phyloP scores from a whole-genome alignment of 2,797 vertebrate genomes.

The Hippocampus kuda region DNA sequence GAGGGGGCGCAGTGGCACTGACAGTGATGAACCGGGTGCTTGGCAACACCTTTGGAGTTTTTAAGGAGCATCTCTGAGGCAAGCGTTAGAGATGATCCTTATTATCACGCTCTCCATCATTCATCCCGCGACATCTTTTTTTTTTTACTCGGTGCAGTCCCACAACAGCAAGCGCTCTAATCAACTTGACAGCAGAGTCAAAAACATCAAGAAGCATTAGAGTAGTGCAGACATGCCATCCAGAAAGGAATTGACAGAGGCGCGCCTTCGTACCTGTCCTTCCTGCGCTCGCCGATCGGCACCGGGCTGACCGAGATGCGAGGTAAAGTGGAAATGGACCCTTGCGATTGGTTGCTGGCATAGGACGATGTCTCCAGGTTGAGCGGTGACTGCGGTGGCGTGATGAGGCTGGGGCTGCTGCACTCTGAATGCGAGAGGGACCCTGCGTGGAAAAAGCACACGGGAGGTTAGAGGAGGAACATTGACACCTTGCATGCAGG shows the following conservation, averaged over 20 bases:
- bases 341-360: conserved; percentile 85
- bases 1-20: conserved; percentile 29
- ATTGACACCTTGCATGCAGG: not conserved
- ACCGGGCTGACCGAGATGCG: conserved; percentile 85
- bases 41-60: conserved; percentile 49
- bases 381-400: conserved; percentile 87
- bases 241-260: not conserved
- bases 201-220: not conserved
- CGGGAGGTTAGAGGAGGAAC: not conserved
- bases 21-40: conserved; percentile 52
- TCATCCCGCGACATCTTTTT: conserved; percentile 6
- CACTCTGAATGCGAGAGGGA: conserved; percentile 90
- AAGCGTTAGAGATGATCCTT: conserved; percentile 20
- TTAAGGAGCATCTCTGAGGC: conserved; percentile 34
- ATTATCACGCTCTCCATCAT: conserved; percentile 13
- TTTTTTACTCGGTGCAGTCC: not conserved
- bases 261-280: conserved; percentile 78
- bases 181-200: not conserved
- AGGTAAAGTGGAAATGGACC: conserved; percentile 83
- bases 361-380: conserved; percentile 87
- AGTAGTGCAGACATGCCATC: not conserved
- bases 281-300: conserved; percentile 80
- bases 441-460: conserved; percentile 55
- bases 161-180: not conserved
- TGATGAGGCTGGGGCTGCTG: conserved; percentile 87